Conservation (phyloP, 2,888 invertebrate species). For the Rhagonycha fulva region DNA sequence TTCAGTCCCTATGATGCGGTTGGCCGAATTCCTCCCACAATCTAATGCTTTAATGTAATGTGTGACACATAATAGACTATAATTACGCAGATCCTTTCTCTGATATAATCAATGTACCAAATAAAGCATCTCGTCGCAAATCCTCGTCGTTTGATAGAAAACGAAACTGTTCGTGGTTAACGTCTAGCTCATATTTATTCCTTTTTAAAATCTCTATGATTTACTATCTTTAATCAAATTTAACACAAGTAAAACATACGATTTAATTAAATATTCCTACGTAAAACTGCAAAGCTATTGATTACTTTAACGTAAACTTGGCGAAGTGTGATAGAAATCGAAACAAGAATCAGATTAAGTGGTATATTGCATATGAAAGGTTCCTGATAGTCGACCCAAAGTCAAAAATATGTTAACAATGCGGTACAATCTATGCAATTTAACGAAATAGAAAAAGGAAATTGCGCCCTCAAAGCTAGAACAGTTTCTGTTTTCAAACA, state of each 20-base stretch:
- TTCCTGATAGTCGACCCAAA: conserved; percentile 1
- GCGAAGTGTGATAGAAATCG: background rate
- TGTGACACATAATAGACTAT: too few relatives aligned
- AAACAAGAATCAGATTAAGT: conserved; percentile 1
- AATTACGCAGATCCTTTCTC: too few relatives aligned
- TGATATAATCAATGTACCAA: too few relatives aligned
- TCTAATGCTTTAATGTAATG: too few relatives aligned
- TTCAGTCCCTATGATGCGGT: too few relatives aligned
- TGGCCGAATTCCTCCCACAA: too few relatives aligned
- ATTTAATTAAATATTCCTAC: background rate
- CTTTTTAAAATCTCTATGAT: too few relatives aligned
- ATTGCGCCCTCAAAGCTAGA: background rate
- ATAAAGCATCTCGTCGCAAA: too few relatives aligned
- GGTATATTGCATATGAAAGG: background rate
- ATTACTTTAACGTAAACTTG: background rate
- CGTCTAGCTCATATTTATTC: too few relatives aligned
- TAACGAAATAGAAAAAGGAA: conserved; percentile 1
- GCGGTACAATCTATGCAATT: background rate
- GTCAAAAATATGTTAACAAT: conserved; percentile 2
- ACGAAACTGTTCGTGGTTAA: too few relatives aligned
- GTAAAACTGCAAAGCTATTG: background rate
- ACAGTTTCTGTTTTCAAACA: background rate
- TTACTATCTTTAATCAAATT: too few relatives aligned
- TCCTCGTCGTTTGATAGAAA: too few relatives aligned
- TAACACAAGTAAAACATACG: background rate